Evolutionary conservation across 2,113 vertebrate genomes (phyloP), one percentile per base, ranked within the genome.

Genomic region (Genyomyrus donnyi): DNA sequence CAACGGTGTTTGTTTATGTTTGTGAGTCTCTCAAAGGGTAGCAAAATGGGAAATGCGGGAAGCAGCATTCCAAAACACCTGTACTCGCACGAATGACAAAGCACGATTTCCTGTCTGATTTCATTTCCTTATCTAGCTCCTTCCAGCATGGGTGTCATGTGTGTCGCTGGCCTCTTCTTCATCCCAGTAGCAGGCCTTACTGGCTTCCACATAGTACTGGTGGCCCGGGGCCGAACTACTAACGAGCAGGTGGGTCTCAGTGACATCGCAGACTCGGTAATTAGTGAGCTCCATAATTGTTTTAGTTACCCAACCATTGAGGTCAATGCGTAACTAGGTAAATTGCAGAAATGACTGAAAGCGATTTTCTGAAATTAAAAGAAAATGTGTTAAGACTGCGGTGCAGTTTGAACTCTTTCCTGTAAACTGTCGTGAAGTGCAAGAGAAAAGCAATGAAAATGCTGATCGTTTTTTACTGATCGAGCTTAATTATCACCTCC

Each of bases 141-240:
- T 58, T 86, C 21, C 93, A 99, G 98, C 62, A 98, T 99, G 97
- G 97, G 97, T 88, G 98, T 99, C 86, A 99, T 99, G 98, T 99
- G 98, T 85, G 97, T 99, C 90, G 97, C 98, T 5, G 98, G 98
- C 89, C 93, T 99, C 80, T 99, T 99, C 93, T 99, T 99, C 93
- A 96, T 99, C 90, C 98, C 98, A 6, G 98, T 99, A 0, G 98
- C 97, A 70, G 98, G 98, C 90, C 96, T 99, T 88, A 99, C 98
- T 0, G 98, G 98, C 83, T 99, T 99, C 94, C 98, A 99, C 0
- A 96, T 99, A 91, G 98, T 99, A 91, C 95, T 99, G 24, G 98
- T 99, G 93, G 97, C 98, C 15, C 96, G 98, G 48, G 98, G 98
- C 31, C 96, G 98, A 49, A 99, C 98, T 85, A 99, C 98, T 88